phyloP scores from a whole-genome alignment of 2,888 invertebrate species.

The Tenodera sinensis region DNA sequence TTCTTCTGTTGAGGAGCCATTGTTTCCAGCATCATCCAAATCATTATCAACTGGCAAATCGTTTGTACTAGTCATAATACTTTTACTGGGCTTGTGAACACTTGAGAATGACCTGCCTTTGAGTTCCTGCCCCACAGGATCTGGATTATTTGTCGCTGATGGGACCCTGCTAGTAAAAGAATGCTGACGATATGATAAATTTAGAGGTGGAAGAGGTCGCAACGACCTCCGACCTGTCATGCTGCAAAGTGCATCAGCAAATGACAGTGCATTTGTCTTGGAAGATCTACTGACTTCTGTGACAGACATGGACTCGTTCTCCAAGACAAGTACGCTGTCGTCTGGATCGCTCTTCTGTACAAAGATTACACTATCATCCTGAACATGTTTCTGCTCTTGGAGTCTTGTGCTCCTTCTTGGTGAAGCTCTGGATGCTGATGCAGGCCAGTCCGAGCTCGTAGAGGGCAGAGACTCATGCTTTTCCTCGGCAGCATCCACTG shows the following conservation, averaged over 20 bases:
- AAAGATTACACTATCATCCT: not conserved
- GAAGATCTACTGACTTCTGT: not conserved
- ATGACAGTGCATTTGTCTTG: no score
- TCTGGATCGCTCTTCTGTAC: not conserved
- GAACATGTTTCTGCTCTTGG: not conserved
- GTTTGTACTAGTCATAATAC: not conserved
- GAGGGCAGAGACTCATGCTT: not conserved
- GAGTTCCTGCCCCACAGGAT: no score
- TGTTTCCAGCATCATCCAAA: not conserved
- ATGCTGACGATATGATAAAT: not conserved
- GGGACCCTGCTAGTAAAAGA: no score
- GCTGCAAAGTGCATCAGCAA: not conserved
- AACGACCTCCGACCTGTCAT: not conserved
- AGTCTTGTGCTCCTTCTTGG: not conserved
- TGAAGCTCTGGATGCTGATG: not conserved
- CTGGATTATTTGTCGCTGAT: no score
- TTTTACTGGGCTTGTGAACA: not conserved
- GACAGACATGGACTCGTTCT: not conserved
- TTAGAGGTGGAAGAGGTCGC: not conserved
- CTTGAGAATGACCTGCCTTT: not conserved
- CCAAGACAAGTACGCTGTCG: not conserved
- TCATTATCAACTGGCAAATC: not conserved
- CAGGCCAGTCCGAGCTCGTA: not conserved
- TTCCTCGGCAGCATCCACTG: not conserved
- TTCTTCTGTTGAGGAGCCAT: not conserved